A percentile compares a stretch with the other conserved stretches of the same genome.
Conservation (phyloP, 2,113 vertebrate genomes). For the Sakesphorus luctuosus region DNA sequence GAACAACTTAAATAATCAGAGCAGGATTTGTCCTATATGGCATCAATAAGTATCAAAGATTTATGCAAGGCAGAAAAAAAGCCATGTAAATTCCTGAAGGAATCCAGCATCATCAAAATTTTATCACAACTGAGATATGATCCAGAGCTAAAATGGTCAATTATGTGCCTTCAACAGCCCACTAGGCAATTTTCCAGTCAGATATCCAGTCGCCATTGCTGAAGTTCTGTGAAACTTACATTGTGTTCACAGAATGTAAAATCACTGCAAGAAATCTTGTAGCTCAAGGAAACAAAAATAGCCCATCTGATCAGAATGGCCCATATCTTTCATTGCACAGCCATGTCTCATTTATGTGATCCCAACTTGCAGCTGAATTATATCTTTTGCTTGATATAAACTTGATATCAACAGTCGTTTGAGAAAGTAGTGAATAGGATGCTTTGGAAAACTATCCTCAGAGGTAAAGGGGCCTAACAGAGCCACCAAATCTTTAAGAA, state of each 20-base stretch:
- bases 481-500: not conserved
- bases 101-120: conserved; percentile 29
- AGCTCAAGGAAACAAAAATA: not conserved
- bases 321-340: not conserved
- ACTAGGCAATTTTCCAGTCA: conserved; percentile 51
- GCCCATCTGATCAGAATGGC: not conserved
- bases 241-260: not conserved
- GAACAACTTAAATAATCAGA: not conserved
- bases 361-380: not conserved
- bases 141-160: conserved; percentile 12
- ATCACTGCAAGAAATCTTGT: not conserved
- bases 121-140: conserved; percentile 1
- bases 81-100: not conserved
- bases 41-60: not conserved
- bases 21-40: not conserved
- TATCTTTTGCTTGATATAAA: not conserved
- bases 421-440: not conserved
- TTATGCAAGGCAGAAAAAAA: not conserved
- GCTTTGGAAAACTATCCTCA: not conserved
- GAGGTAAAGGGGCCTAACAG: not conserved
- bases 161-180: not conserved
- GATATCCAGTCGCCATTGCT: not conserved
- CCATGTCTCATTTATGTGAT: not conserved
- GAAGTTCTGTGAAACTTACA: conserved; percentile 1
- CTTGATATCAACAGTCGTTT: not conserved